Evolutionary conservation across 2,888 invertebrate species (phyloP), one percentile per base, ranked within the genome.

Genomic region (Drosophila hamatofila): DNA sequence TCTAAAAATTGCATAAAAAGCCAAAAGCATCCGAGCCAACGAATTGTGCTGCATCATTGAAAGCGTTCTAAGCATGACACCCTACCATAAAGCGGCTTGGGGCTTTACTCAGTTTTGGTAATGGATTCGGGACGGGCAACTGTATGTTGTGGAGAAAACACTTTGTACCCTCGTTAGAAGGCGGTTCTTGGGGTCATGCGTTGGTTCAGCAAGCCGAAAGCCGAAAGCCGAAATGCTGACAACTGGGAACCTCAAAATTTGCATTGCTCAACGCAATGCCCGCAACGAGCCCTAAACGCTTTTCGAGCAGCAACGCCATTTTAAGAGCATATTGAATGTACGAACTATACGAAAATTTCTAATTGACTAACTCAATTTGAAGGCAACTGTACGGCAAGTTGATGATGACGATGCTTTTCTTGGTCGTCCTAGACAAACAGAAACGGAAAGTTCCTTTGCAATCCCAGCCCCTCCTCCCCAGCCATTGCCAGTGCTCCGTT

Each of bases 361-460:
- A 88, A 89, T 89, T 88, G 89, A 88, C 83, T 88, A 88, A 88
- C 83, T 83, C 75, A 80, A 88, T 87, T 88, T 83, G 63, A 55
- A 49, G 62, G 55, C 56, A 62, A 71, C 70, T 71, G 62, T 57
- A 62, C 63, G 60, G 46, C 57, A 52, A 49, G 46, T 49, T 49
- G 64, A 44, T 61, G 72, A 75, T 71, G 76, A 77, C 60, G 76
- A 25, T 62, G 76, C 56, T 60, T 35, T 67, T 76, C 55, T 42
- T 39, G 25, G 42, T 42, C 44, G 54, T 61, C 75, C 66, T 67
- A 67, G 62, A 56, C 73, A 70, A 70, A 70, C 62, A 64, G 46
- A 65, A 70, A 70, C 59, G 44, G 37, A 51, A 63, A 63, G 39
- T 60, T 62, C 56, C 27, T 35, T n/a, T 35, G 9, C 56, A 23